Base-by-base conservation (phyloP, 2,797 vertebrate genomes). In the Myripristis jacobus region DNA sequence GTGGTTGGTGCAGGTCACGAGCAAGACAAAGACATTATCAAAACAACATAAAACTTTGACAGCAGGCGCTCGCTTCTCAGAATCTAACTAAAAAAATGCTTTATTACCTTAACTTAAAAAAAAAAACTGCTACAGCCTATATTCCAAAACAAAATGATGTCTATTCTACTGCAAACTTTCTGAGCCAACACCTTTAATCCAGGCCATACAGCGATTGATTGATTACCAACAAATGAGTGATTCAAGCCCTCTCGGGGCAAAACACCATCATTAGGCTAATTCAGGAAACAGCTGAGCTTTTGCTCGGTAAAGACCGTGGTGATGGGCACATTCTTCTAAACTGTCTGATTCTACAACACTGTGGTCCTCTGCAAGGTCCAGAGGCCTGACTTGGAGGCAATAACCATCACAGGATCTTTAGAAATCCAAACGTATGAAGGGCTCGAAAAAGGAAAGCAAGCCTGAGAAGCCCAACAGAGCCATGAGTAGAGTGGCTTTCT, bases 221-320 rank as follows among this genome's bases (percentile, higher is more conserved):
- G 63, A 77, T 83, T 57, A 43, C 47, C 21, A 22, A 54, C 41
- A 62, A 75, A 74, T 70, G 72, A 73, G 31, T 70, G 60, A 56
- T 46, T 55, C 44, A 43, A 54, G 50, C 52, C 41, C 56, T 64
- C 73, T 68, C 44, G 34, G 80, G 55, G 67, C 71, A 80, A n/a
- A 81, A 68, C 0, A 1, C 29, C 15, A 36, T 65, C 41, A 77
- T 82, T 19, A 59, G 57, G 41, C 38, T 75, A 15, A 80, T 77
- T 82, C 66, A 58, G 56, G 67, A 85, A 86, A 83, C 56, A 71
- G 80, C 82, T 76, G 81, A 89, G 75, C 64, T 70, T 78, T 77
- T 59, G 54, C 58, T 66, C 56, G 38, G 31, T 8, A 11, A 31
- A 61, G 70, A 83, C 75, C 74, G 57, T 67, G 75, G 79, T 19